Base-by-base conservation (phyloP, 2,888 invertebrate genomes). In the Terebella lapidaria region DNA sequence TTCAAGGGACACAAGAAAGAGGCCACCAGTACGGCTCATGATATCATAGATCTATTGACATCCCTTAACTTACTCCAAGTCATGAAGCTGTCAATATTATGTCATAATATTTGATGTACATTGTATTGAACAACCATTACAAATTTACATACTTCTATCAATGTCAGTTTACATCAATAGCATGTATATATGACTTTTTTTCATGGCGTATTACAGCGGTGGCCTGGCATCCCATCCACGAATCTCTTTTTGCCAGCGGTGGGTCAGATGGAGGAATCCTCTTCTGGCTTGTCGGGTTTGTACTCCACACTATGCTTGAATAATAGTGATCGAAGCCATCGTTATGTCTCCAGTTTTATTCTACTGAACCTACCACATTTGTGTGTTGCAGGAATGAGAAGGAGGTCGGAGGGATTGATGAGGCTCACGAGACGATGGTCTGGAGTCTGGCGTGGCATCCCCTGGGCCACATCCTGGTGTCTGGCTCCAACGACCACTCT, bases 391-490 rank as follows among this genome's bases (percentile, higher is more conserved):
- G 82, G 27, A 77, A 74, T 67, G 97, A 97, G 77, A 96, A 96
- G 81, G 97, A 99, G 85, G 92, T 99, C 42, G 97, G 97, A 22
- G 89, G 91, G 22, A 94, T 99, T 74, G 97, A 99, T 83, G 92
- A 94, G 74, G 99, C 99, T 1, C 99, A 99, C 82, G 99, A 99
- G 81, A 94, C 94, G 74, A 95, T 96, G 76, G 95, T 99, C 2
- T 99, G 99, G 99, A 93, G 94, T 18, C 85, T 99, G 76, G 94
- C 95, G 29, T 99, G 99, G 99, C 99, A 99, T 85, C 99, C 99
- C 0, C 84, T 99, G 22, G 99, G 99, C 0, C 99, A 99, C 76
- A 97, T 99, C 72, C 84, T 99, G 30, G 96, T 95, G 75, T 95
- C 97, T 2, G 99, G 97, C 0, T 97, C 97, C n/a, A 99, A 99